Evolutionary conservation across 2,888 invertebrate genomes (phyloP).

Genomic region (Leptothorax acervorum): DNA sequence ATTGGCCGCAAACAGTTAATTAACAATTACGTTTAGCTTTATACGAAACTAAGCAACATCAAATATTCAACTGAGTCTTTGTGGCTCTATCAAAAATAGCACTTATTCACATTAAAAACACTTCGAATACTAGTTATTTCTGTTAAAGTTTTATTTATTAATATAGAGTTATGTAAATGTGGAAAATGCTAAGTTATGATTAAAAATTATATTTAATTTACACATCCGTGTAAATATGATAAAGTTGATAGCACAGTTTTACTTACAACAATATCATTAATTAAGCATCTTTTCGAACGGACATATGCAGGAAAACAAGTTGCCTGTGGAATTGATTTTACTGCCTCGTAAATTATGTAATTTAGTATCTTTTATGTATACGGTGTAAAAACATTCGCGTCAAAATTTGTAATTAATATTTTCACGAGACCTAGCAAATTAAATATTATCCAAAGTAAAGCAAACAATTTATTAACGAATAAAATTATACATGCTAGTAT

Average conservation of each 20-base stretch:
- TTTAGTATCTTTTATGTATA: neutral
- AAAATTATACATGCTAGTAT: neutral
- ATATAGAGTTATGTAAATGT: neutral
- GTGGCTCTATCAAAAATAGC: neutral
- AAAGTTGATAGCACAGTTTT: neutral
- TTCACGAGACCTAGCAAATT: neutral
- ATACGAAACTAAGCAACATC: neutral
- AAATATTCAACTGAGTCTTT: neutral
- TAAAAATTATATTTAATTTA: neutral
- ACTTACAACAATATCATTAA: conserved; percentile 1
- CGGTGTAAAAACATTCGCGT: neutral
- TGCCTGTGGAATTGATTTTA: neutral
- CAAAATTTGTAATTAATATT: conserved; percentile 25
- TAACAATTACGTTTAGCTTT: neutral
- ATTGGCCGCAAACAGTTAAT: conserved; percentile 38
- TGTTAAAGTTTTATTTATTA: neutral
- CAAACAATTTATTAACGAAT: neutral
- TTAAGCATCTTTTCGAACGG: neutral
- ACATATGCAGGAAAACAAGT: neutral
- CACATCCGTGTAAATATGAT: neutral
- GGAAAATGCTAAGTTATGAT: neutral
- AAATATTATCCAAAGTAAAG: neutral
- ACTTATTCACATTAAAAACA: neutral
- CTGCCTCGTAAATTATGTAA: neutral
- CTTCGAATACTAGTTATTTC: neutral